Conservation (phyloP, 2,888 invertebrate species). For the Galeruca laticollis region DNA sequence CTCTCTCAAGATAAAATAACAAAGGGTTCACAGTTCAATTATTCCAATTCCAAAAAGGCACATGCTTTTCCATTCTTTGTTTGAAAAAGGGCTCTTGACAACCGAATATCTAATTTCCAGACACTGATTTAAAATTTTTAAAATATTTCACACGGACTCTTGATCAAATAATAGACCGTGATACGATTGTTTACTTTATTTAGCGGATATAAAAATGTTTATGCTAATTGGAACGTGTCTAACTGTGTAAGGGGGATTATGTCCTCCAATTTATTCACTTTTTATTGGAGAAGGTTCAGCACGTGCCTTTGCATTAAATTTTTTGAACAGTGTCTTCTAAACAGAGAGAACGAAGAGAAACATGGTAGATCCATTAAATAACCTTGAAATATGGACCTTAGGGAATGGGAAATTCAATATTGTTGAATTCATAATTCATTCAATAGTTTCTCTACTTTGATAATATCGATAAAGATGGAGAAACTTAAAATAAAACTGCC, state of each 20-base stretch:
- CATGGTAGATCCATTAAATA: too few species aligned
- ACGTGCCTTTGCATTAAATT: constrained; percentile 27
- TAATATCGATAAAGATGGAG: too few species aligned
- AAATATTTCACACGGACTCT: constrained; percentile 51
- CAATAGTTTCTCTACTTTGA: too few species aligned
- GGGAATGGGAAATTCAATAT: too few species aligned
- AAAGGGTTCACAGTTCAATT: constrained; percentile 47
- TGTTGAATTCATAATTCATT: too few species aligned
- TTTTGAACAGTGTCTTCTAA: background rate
- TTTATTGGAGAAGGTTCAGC: constrained; percentile 47
- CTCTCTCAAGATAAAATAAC: constrained; percentile 40
- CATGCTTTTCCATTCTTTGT: constrained; percentile 40
- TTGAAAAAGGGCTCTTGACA: constrained; percentile 43
- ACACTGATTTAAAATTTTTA: constrained; percentile 48
- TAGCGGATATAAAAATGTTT: constrained; percentile 52
- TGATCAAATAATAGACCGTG: constrained; percentile 22
- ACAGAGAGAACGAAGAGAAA: too few species aligned
- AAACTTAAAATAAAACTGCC: too few species aligned
- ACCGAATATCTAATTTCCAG: constrained; percentile 43
- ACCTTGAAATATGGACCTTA: too few species aligned
- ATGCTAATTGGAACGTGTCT: constrained; percentile 57
- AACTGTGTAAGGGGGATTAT: constrained; percentile 50
- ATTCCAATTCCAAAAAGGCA: constrained; percentile 41
- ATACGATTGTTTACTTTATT: constrained; percentile 51
- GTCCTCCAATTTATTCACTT: constrained; percentile 50